Conservation (phyloP, 2,113 vertebrate species). For the Nothobranchius furzeri region DNA sequence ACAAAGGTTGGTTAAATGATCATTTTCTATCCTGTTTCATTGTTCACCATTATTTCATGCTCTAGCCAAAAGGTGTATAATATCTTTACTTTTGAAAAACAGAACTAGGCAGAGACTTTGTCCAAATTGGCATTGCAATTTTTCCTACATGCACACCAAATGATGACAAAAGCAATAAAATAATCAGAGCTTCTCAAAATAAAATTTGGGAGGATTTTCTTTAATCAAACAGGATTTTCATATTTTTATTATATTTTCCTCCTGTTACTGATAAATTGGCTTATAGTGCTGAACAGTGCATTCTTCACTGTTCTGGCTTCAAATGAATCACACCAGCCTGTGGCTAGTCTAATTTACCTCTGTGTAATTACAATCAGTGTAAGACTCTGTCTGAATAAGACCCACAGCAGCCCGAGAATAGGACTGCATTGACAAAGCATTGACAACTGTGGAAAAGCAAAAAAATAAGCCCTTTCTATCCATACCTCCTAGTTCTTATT, state of each 20-base stretch:
- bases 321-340: slow-evolving; percentile 49
- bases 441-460: slow-evolving; percentile 51
- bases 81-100: not conserved
- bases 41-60: too few species aligned
- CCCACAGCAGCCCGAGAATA: slow-evolving; percentile 59
- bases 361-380: slow-evolving; percentile 74
- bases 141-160: slow-evolving; percentile 1
- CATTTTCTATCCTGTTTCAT: too few species aligned
- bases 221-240: slow-evolving; percentile 9
- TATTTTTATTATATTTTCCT: slow-evolving; percentile 13
- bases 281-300: slow-evolving; percentile 19
- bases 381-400: slow-evolving; percentile 65
- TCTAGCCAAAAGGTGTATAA: too few species aligned
- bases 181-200: slow-evolving; percentile 23
- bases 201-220: slow-evolving; percentile 30
- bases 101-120: too few species aligned
- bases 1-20: too few species aligned
- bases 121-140: not conserved
- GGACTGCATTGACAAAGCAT: slow-evolving; percentile 64
- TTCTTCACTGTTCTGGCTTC: slow-evolving; percentile 39
- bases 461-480: slow-evolving; percentile 71
- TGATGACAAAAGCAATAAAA: not conserved
- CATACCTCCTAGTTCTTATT: slow-evolving; percentile 68
- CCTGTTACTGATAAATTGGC: slow-evolving; percentile 11
- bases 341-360: slow-evolving; percentile 57